A percentile compares a stretch with the other conserved stretches of the same genome.
phyloP scores from a whole-genome alignment of 2,888 invertebrate species.

The Dryobotodes eremita region DNA sequence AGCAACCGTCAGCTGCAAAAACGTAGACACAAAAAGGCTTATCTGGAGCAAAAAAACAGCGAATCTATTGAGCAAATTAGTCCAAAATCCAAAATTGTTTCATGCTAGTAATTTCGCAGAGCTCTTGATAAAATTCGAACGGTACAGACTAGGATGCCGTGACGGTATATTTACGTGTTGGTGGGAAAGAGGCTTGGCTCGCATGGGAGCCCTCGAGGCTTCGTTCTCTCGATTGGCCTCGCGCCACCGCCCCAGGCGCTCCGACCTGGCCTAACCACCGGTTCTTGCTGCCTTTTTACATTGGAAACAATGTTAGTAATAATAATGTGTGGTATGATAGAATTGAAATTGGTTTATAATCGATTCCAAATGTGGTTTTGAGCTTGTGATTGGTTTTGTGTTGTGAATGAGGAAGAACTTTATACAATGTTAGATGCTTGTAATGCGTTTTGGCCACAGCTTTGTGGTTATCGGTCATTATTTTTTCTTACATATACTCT shows the following conservation, averaged over 20 bases:
- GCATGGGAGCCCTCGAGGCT: constrained; percentile 84
- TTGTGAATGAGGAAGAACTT: constrained; percentile 43
- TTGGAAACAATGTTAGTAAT: constrained; percentile 64
- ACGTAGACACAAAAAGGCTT: constrained; percentile 32
- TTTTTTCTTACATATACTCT: background rate
- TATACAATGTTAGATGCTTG: constrained; percentile 17
- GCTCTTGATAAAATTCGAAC: constrained; percentile 68
- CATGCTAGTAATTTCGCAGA: constrained; percentile 58
- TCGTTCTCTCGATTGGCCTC: constrained; percentile 83
- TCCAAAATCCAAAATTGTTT: constrained; percentile 27
- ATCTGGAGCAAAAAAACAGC: constrained; percentile 35
- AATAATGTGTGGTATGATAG: constrained; percentile 64
- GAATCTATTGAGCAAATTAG: constrained; percentile 3
- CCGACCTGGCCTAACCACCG: constrained; percentile 81
- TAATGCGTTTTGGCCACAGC: constrained; percentile 13
- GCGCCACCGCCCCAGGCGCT: constrained; percentile 81
- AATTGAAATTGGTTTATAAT: constrained; percentile 66
- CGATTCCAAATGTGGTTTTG: constrained; percentile 64
- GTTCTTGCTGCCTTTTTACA: constrained; percentile 70
- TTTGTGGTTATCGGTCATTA: constrained; percentile 22
- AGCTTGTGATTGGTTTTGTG: constrained; percentile 57
- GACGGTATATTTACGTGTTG: constrained; percentile 74
- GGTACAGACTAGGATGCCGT: constrained; percentile 69
- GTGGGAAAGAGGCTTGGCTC: constrained; percentile 83
- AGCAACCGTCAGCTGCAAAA: constrained; percentile 35